These are phyloP conservation scores for Trichacis sp. DNA, from an alignment of 2,888 invertebrate genomes.

Conservation along the genomic window DNA sequence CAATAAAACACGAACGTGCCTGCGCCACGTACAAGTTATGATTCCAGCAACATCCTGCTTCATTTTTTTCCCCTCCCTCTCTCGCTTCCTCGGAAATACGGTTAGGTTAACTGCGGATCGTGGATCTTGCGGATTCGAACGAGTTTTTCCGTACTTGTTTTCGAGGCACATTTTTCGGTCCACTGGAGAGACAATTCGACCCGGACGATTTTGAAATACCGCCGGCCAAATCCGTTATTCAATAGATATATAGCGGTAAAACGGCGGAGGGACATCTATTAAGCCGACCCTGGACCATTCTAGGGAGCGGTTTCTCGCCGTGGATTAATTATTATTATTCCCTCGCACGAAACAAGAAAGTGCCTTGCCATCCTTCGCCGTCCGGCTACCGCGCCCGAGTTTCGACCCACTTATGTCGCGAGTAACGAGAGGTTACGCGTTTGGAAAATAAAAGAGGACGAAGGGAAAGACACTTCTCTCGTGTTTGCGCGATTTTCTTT, in stretches of 20 bases:
- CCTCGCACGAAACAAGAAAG: slow-evolving; percentile 52
- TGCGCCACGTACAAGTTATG: slow-evolving; percentile 22
- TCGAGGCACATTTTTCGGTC: too few relatives aligned
- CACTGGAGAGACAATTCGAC: too few relatives aligned
- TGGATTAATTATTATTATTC: slow-evolving; percentile 65
- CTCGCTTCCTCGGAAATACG: slow-evolving; percentile 1
- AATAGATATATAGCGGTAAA: slow-evolving; percentile 39
- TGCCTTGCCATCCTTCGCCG: slow-evolving; percentile 40
- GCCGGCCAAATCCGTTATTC: slow-evolving; percentile 29
- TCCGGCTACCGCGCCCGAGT: slow-evolving; percentile 61
- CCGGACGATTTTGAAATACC: too few relatives aligned
- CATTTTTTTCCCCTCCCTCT: not conserved
- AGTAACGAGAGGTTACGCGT: slow-evolving; percentile 48
- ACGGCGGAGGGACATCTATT: slow-evolving; percentile 41
- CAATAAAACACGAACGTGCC: slow-evolving; percentile 21
- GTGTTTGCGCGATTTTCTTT: not conserved
- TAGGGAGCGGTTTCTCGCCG: slow-evolving; percentile 41
- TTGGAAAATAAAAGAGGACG: slow-evolving; percentile 19
- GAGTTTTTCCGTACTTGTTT: too few relatives aligned
- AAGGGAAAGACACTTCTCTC: not conserved
- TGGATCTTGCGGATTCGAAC: not conserved
- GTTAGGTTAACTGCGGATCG: slow-evolving; percentile 1
- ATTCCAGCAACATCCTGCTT: slow-evolving; percentile 6
- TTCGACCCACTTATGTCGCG: slow-evolving; percentile 61
- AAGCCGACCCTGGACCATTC: slow-evolving; percentile 41